Base-by-base conservation (phyloP, 1,140 invertebrate genomes). In the Nymphalis io region DNA sequence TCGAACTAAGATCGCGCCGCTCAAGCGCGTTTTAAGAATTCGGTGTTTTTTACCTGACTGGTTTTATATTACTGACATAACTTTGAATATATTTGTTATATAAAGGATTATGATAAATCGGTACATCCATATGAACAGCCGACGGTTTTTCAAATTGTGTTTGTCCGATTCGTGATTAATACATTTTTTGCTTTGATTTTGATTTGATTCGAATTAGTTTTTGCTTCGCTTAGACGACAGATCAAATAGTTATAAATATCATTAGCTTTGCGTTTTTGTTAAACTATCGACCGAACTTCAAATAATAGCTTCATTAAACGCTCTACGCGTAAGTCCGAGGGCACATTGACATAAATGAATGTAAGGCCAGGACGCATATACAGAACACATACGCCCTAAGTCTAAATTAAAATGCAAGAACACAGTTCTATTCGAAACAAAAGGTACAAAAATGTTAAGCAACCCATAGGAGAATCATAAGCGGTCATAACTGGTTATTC, bases 371-470 rank as follows among this genome's bases (percentile, higher is more conserved):
- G 38, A 33, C 55, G 72, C 61, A 78, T 46, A 46, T 33, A 61
- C 60, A 58, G 40, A 63, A 60, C 64, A 60, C 63, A 58, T 72
- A 67, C 39, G 48, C 46, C 68, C 53, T 89, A 83, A 91, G 75
- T 75, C 78, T 70, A 81, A 88, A 89, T 89, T 89, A 89, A 89
- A 91, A 91, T 89, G 87, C 89, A 81, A 74, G 80, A 78, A 83
- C 86, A 89, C 78, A 88, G 68, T 81, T 80, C 83, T 84, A 87
- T 85, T 75, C 80, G 73, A 87, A 77, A 91, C 83, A 89, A 91
- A 89, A 87, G 83, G 64, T 81, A 85, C 81, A 89, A 89, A 89
- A 89, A 89, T 86, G 79, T 83, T 78, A 88, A 84, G 76, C 79
- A 78, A 79, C 76, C 73, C 79, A 82, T 85, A 83, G 77, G 75